phyloP scores from a whole-genome alignment of 2,888 invertebrate species.

The Stramonita haemastoma region DNA sequence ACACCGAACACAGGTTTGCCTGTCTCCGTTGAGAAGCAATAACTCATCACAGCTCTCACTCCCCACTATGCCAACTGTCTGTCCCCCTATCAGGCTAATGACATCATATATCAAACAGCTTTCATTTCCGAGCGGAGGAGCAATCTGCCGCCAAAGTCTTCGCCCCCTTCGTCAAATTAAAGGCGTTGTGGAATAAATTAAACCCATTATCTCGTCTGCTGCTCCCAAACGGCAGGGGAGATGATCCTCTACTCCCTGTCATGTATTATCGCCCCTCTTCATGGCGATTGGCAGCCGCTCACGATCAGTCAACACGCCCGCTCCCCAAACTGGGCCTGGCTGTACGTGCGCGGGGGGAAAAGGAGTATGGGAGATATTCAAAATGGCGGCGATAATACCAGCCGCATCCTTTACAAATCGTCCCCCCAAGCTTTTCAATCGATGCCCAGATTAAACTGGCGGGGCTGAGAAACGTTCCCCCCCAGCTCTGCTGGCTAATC shows the following conservation, averaged over 20 bases:
- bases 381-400: slow-evolving; percentile 30
- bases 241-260: neutral
- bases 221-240: neutral
- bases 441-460: slow-evolving; percentile 22
- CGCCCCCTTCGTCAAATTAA: neutral
- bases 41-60: neutral
- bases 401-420: slow-evolving; percentile 34
- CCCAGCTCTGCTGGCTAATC: neutral
- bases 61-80: neutral
- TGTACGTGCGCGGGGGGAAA: slow-evolving; percentile 20
- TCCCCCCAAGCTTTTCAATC: neutral
- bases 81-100: neutral
- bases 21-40: neutral
- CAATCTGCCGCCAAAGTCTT: slow-evolving; percentile 27
- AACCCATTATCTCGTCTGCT: neutral
- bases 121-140: neutral
- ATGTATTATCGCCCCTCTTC: neutral
- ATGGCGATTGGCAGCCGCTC: neutral
- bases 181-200: slow-evolving; percentile 12
- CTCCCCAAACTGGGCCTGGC: neutral
- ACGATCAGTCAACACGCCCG: neutral
- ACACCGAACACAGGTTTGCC: neutral
- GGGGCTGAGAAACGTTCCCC: neutral
- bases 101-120: neutral
- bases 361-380: slow-evolving; percentile 11